These are phyloP conservation scores for Lycophotia porphyrea DNA, from an alignment of 2,888 invertebrate genomes.

Conservation along the genomic window DNA sequence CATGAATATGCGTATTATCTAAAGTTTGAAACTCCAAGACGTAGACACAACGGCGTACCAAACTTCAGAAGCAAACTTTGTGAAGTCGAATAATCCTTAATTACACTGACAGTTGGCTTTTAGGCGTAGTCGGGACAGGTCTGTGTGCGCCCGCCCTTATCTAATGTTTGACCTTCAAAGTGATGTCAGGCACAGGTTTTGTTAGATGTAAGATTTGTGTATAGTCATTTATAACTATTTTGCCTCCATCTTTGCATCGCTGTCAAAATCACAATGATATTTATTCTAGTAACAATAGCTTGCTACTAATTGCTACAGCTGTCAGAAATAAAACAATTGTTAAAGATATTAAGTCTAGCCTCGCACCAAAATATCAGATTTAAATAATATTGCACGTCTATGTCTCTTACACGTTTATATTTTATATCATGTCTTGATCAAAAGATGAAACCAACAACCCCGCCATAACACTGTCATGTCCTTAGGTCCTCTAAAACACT, in stretches of 20 bases:
- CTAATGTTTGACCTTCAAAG: conserved; percentile 41
- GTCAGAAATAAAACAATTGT: no score
- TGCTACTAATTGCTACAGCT: no score
- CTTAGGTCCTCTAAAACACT: neutral
- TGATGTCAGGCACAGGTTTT: conserved; percentile 8
- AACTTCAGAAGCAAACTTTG: conserved; percentile 48
- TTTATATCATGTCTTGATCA: neutral
- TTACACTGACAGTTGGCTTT: conserved; percentile 61
- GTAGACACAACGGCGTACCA: conserved; percentile 41
- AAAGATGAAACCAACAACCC: neutral
- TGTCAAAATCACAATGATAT: no score
- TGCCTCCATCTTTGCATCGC: no score
- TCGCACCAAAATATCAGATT: no score
- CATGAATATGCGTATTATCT: conserved; percentile 49
- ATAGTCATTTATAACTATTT: no score
- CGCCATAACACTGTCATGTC: neutral
- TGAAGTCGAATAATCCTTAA: conserved; percentile 55
- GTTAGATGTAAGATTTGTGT: conserved; percentile 6
- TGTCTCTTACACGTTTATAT: neutral
- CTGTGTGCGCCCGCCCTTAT: conserved; percentile 48
- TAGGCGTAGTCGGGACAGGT: conserved; percentile 29
- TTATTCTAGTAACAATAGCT: no score
- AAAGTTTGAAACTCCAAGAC: conserved; percentile 31
- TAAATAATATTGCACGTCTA: no score
- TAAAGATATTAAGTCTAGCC: no score